Evolutionary conservation across 2,113 vertebrate genomes (phyloP).

Genomic region (Anoura caudifer): DNA sequence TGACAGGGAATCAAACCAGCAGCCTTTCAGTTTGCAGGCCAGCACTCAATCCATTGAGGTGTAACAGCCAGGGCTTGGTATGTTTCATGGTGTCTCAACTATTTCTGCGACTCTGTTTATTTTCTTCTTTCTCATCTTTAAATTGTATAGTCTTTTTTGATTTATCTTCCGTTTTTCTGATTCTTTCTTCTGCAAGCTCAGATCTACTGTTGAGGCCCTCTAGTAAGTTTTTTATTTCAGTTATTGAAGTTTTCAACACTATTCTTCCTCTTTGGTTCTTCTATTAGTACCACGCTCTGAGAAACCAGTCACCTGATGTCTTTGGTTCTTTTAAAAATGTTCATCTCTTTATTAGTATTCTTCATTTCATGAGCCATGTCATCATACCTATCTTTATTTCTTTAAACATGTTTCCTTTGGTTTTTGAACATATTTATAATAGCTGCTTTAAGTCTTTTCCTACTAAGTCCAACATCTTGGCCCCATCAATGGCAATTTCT

Average conservation of each 20-base stretch:
- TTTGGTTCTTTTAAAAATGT: background rate
- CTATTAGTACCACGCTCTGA: too few relatives aligned
- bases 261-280: background rate
- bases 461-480: background rate
- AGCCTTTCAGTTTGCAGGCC: too few relatives aligned
- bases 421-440: background rate
- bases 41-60: too few relatives aligned
- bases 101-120: background rate
- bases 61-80: background rate
- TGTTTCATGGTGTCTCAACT: background rate
- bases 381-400: background rate
- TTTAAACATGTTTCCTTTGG: background rate
- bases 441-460: background rate
- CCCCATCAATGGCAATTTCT: background rate
- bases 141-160: background rate
- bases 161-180: background rate
- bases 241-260: background rate
- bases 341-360: background rate
- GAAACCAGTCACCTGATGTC: background rate
- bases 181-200: background rate
- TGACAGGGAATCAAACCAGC: too few relatives aligned
- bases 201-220: background rate
- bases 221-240: background rate
- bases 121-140: constrained; percentile 10
- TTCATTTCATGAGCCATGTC: background rate